Evolutionary conservation across 1,140 invertebrate genomes (phyloP).

Genomic region (Mamestra configurata): DNA sequence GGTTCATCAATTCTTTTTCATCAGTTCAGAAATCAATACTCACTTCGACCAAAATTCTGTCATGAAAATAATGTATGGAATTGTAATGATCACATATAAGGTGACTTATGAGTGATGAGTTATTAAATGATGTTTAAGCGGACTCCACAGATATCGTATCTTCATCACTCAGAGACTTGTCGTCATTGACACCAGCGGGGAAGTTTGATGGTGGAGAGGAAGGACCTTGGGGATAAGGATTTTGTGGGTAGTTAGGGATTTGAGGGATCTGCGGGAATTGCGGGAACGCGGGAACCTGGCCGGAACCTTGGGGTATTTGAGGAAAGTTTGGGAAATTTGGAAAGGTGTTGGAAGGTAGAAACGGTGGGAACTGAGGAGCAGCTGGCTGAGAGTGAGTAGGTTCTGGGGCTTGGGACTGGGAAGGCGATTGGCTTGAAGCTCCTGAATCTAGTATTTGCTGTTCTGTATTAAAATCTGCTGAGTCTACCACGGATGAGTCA

Average conservation of each 20-base stretch:
- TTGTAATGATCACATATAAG: neutral
- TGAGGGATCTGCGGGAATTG: conserved; percentile 58
- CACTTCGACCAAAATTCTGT: no score
- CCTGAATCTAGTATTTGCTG: conserved; percentile 56
- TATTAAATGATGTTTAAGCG: conserved; percentile 60
- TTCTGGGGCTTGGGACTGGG: conserved; percentile 24
- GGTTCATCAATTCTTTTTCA: no score
- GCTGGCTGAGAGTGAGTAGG: conserved; percentile 42
- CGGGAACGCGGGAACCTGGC: conserved; percentile 33
- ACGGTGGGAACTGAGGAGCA: conserved; percentile 52
- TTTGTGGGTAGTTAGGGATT: conserved; percentile 50
- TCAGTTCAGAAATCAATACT: no score
- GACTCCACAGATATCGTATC: conserved; percentile 80
- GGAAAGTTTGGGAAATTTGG: conserved; percentile 53
- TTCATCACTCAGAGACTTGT: conserved; percentile 75
- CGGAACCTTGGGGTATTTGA: conserved; percentile 27
- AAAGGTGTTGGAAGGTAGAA: conserved; percentile 54
- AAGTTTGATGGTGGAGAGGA: conserved; percentile 58
- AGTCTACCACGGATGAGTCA: conserved; percentile 79
- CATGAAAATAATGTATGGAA: no score
- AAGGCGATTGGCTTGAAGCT: conserved; percentile 41
- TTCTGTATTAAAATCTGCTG: conserved; percentile 68
- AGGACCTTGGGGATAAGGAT: conserved; percentile 49
- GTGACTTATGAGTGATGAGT: neutral
- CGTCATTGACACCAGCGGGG: conserved; percentile 59